Percentiles rank a stretch among this genome's conserved stretches.
These are phyloP conservation scores for Lasioglossum figueresi DNA, from an alignment of 2,888 invertebrate genomes.

Conservation along the genomic window DNA sequence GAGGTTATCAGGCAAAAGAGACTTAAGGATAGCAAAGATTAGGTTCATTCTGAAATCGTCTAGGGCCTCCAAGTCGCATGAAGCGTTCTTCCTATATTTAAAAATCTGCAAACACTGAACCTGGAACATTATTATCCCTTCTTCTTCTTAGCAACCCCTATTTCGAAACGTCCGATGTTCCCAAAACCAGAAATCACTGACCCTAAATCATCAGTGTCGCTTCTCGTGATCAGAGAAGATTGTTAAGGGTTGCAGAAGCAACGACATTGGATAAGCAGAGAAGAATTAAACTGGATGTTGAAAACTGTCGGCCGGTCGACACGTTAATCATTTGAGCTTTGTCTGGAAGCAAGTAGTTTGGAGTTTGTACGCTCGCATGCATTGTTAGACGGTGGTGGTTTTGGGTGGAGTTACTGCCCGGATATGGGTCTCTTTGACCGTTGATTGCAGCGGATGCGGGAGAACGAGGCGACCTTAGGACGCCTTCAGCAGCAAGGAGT, in stretches of 20 bases:
- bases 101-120: not conserved
- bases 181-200: not conserved
- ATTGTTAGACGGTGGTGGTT: slow-evolving; percentile 75
- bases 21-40: too few species aligned
- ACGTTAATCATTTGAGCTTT: slow-evolving; percentile 21
- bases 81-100: too few species aligned
- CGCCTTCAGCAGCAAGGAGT: slow-evolving; percentile 95
- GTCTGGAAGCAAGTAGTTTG: slow-evolving; percentile 4
- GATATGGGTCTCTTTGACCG: slow-evolving; percentile 80
- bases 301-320: not conserved
- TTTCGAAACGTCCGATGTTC: not conserved
- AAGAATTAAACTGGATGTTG: not conserved
- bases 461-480: slow-evolving; percentile 91
- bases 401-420: slow-evolving; percentile 82
- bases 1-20: too few species aligned
- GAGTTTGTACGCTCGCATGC: slow-evolving; percentile 47
- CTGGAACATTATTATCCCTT: not conserved
- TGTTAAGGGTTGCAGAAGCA: not conserved
- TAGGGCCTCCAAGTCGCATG: too few species aligned
- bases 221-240: not conserved
- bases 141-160: not conserved
- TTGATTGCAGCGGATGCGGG: slow-evolving; percentile 88
- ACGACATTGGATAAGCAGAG: not conserved
- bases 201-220: not conserved
- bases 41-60: too few species aligned